These are phyloP conservation scores for Brachionus asplanchnoidis DNA, from an alignment of 1,140 invertebrate genomes.

Conservation along the genomic window DNA sequence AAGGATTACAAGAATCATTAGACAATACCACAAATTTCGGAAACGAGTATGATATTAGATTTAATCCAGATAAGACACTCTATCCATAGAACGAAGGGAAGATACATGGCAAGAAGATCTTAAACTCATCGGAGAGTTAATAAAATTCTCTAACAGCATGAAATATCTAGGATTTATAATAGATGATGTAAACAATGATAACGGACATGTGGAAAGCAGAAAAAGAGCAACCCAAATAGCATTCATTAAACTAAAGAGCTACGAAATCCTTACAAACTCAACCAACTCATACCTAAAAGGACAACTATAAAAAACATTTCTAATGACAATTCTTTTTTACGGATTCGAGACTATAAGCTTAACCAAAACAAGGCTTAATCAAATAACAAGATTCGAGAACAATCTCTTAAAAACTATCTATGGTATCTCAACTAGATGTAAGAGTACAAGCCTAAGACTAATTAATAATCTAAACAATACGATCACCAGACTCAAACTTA, in stretches of 20 bases:
- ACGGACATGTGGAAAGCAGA: not conserved
- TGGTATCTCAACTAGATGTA: too few relatives aligned
- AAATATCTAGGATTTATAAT: not conserved
- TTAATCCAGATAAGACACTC: conserved; percentile 4
- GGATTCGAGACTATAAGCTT: not conserved
- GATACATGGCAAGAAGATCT: not conserved
- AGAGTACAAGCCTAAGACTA: not conserved
- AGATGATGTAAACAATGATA: not conserved
- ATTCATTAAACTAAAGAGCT: not conserved
- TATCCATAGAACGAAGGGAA: not conserved
- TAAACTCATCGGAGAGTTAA: not conserved
- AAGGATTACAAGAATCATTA: not conserved
- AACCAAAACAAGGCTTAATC: not conserved
- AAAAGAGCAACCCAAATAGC: not conserved
- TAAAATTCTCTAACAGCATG: not conserved
- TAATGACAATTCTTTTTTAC: not conserved
- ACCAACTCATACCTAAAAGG: not conserved
- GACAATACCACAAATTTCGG: not conserved
- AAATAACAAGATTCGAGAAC: not conserved
- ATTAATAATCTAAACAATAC: not conserved
- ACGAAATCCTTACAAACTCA: not conserved
- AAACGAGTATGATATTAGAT: not conserved
- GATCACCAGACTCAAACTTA: not conserved
- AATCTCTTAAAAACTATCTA: too few relatives aligned
- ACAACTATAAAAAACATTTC: not conserved